Evolutionary conservation across 2,888 invertebrate genomes (phyloP), one percentile per base, ranked within the genome.

Genomic region (Laothoe populi): DNA sequence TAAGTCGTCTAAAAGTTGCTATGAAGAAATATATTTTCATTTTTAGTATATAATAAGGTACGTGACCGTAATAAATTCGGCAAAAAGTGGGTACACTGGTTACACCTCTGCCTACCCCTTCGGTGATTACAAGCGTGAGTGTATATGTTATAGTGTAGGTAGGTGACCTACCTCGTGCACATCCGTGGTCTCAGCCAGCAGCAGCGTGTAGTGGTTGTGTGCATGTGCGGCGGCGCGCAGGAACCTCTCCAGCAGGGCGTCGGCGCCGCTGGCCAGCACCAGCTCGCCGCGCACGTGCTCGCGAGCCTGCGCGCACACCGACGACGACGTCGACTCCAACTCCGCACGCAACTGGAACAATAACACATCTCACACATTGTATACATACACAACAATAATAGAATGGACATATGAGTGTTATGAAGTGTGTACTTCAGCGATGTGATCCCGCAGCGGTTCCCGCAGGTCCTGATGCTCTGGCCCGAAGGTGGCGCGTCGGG

Each of bases 201-300:
- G 95, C 7, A 99, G 97, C 78, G 97, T 96, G 86, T 97, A 97
- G 64, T 96, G 91, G 49, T 95, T 94, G 75, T 95, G 94, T 0
- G 97, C 96, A 75, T 95, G 94, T 0, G 97, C 96, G 1, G 98
- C 98, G 61, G 94, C 94, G 79, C 96, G 96, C 8, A 99, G 93
- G 93, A 99, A 99, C 69, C 95, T 94, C 85, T 98, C 97, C 0
- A 97, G 97, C 57, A 97, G 95, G 64, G 94, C 94, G 7, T 97
- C 96, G 73, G 95, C 95, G 0, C 97, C 97, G 61, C 96, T 92
- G 0, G 98, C 98, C 78, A 99, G 93, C 69, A 99, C 96, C 57
- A 98, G 96, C 87, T 99, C 98, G 76, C 96, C 95, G 85, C 98
- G 97, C 71, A 99, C 97, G 77, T 98, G 98, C 81, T 97, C 96